Conservation (phyloP, 2,797 vertebrate genomes). For the Enteromius unitaeniatus region DNA sequence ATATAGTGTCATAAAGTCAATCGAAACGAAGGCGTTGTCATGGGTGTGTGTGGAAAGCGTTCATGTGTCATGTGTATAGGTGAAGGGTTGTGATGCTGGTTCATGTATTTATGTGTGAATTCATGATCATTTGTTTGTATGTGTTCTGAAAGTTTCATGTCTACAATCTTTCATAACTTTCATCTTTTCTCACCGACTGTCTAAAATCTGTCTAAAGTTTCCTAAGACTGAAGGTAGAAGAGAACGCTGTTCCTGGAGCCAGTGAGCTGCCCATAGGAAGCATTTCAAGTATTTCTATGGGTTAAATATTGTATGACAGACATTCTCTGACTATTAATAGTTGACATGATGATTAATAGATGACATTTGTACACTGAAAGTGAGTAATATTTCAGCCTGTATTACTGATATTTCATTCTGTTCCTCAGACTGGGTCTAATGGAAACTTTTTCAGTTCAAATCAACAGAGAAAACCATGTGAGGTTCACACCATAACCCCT, state of each 20-base stretch:
- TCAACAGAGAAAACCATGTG: background rate
- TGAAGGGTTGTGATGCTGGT: background rate
- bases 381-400: background rate
- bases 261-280: too few relatives aligned
- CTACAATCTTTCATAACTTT: slow-evolving; percentile 74
- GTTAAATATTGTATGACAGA: background rate
- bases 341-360: background rate
- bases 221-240: background rate
- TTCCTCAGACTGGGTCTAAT: background rate
- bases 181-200: slow-evolving; percentile 73
- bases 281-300: background rate
- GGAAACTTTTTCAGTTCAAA: background rate
- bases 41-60: background rate
- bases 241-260: background rate
- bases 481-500: background rate
- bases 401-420: background rate
- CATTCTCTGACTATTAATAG: background rate
- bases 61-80: background rate
- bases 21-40: background rate
- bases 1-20: background rate
- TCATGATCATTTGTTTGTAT: background rate
- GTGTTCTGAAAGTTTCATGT: background rate
- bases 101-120: background rate
- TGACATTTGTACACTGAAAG: background rate
- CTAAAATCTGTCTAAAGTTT: slow-evolving; percentile 44